Conservation (phyloP, 2,888 invertebrate genomes). For the Aelia acuminata region DNA sequence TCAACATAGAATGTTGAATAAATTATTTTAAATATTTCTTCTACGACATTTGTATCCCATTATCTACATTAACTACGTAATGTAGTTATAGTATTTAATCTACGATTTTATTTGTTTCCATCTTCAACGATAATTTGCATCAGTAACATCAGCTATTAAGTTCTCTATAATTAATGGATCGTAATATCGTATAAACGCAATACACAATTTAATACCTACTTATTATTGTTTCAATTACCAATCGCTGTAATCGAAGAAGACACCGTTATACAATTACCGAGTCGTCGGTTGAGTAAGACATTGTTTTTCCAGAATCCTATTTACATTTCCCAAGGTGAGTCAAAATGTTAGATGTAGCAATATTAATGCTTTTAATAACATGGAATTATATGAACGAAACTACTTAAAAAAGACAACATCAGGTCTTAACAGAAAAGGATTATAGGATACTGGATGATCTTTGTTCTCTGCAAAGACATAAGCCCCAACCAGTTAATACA, state of each 20-base stretch:
- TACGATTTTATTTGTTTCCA: neutral
- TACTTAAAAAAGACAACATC: neutral
- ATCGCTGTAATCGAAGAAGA: neutral
- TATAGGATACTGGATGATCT: too few relatives aligned
- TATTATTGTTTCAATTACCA: neutral
- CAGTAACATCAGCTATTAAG: neutral
- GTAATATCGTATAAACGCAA: neutral
- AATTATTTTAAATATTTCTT: too few relatives aligned
- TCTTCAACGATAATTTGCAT: neutral
- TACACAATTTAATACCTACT: neutral
- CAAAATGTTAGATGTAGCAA: neutral
- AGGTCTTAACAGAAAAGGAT: too few relatives aligned
- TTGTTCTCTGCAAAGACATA: too few relatives aligned
- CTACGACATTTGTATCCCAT: neutral
- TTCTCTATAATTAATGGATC: neutral
- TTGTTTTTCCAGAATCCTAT: neutral
- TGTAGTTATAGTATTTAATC: neutral
- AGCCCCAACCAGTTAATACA: too few relatives aligned
- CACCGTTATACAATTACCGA: conserved; percentile 7
- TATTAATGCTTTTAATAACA: neutral
- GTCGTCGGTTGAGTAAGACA: neutral
- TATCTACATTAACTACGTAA: neutral
- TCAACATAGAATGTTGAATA: too few relatives aligned
- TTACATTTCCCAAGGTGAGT: neutral
- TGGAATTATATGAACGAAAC: neutral